Evolutionary conservation across 1,140 invertebrate species (phyloP), one percentile per base, ranked within the genome.

Genomic region (Meloidogyne hapla): DNA sequence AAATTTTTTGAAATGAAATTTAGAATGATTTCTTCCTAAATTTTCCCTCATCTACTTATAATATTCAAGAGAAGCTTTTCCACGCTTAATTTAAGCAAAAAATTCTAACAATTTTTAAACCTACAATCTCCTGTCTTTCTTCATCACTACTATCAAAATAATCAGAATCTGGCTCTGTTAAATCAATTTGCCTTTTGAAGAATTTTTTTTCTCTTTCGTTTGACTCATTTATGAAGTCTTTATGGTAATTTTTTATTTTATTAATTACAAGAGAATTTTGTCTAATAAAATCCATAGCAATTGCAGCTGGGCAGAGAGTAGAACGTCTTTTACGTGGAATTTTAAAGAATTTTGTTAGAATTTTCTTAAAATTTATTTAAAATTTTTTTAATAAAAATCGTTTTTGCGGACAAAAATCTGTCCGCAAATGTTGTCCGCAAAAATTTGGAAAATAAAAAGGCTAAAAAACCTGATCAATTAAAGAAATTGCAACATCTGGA

Each of bases 91-190:
- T n/a, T n/a, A n/a, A n/a, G n/a, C n/a, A n/a, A n/a, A n/a, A n/a
- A n/a, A n/a, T 33, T 69, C 38, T 38, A 26, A 9, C 12, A 42
- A 42, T 26, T 69, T 48, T 6, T 1, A 56, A n/a, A 56, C n/a
- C 3, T 13, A 67, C 65, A 18, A 38, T 67, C 23, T 33, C 21
- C 12, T 73, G 38, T 63, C 12, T 38, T 64, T 73, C 71, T 45
- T 73, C 71, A 26, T 73, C 71, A n/a, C 71, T 73, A 13, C 71
- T 73, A 40, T 73, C 71, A 28, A 23, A 61, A n/a, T 61, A 42
- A 61, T 65, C 71, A 28, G 42, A 28, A 26, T 9, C 26, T 33
- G 4, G 26, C 9, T 28, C 26, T 21, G 21, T 28, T 67, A 33
- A 67, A 67, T 18, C 9, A 67, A 33, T 15, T 42, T 26, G 12